These are phyloP conservation scores for Pseudochirops cupreus DNA, from an alignment of 2,797 vertebrate genomes.

Conservation along the genomic window DNA sequence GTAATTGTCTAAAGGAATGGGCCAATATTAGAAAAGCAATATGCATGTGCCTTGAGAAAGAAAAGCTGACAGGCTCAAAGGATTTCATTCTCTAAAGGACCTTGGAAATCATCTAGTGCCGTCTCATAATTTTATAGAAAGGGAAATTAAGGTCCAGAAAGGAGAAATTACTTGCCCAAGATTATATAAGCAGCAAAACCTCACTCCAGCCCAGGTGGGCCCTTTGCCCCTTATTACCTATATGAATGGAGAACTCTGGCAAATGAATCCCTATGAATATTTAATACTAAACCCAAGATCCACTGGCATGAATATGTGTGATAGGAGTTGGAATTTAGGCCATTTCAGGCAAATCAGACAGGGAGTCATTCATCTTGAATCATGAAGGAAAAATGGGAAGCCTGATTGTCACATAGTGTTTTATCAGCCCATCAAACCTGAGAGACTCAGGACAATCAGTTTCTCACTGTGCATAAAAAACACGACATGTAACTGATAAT, in stretches of 20 bases:
- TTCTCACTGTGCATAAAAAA: conserved; percentile 55
- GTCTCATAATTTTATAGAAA: not conserved
- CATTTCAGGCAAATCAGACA: conserved; percentile 57
- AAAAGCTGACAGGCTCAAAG: not conserved
- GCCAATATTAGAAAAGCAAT: not conserved
- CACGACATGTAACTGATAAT: conserved; percentile 35
- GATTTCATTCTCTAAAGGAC: not conserved
- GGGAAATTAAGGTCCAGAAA: not conserved
- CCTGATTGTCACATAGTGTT: conserved; percentile 62
- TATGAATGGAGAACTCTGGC: not conserved
- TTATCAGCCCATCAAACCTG: conserved; percentile 60
- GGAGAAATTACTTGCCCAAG: not conserved
- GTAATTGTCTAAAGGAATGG: not conserved
- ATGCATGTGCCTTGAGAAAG: not conserved
- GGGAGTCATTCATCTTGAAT: conserved; percentile 74
- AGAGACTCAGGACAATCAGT: conserved; percentile 50
- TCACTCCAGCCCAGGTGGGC: not conserved
- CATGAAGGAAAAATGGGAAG: conserved; percentile 68
- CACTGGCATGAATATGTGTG: conserved; percentile 48
- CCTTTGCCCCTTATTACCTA: not conserved
- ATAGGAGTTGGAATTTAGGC: conserved; percentile 67
- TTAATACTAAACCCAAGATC: conserved; percentile 35
- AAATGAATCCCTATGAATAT: conserved; percentile 31
- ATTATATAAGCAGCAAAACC: not conserved
- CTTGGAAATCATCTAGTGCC: not conserved